Base-by-base conservation (phyloP, 1,140 invertebrate genomes). In the Drosophila biarmipes region DNA sequence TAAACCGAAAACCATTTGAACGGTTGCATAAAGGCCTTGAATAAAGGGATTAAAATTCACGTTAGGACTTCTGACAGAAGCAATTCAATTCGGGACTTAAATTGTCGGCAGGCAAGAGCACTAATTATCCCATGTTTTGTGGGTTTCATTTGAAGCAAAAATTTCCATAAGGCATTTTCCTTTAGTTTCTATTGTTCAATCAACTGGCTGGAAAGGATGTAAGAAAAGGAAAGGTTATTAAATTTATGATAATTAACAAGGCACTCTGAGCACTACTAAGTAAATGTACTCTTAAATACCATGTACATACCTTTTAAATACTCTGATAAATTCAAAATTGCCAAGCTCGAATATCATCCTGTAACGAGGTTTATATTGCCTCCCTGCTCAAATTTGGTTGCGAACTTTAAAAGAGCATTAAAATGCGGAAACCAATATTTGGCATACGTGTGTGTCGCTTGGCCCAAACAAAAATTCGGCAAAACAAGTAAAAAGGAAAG, bases 401-500 rank as follows among this genome's bases (percentile, higher is more conserved):
- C 12, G 57, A 21, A 43, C 55, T 46, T 35, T 24, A 57, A 59
- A 59, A 64, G 54, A 46, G 34, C 45, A 62, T 40, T 31, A 12
- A 67, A 51, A 27, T 64, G 45, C 58, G 45, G 63, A 64, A 67
- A 35, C 45, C 62, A 63, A 67, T 67, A 63, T 67, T 67, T 67
- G 31, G 63, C 35, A 38, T n/a, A 10, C 27, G 11, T 14, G 51
- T 24, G 34, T 62, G 45, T 61, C 43, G 38, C 29, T 29, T n/a
- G 62, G 31, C 58, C 40, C 29, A 12, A 14, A 34, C 21, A 17
- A 19, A 12, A 46, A 35, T 7, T 15, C n/a, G 10, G 3, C 55
- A 56, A 38, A n/a, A 7, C 6, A 6, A 46, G 31, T 8, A 24
- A 24, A 27, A 37, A 12, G 27, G 19, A 6, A 15, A 17, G 1